Base-by-base conservation (phyloP, 2,113 vertebrate genomes). In the Planiliza haematocheilus region DNA sequence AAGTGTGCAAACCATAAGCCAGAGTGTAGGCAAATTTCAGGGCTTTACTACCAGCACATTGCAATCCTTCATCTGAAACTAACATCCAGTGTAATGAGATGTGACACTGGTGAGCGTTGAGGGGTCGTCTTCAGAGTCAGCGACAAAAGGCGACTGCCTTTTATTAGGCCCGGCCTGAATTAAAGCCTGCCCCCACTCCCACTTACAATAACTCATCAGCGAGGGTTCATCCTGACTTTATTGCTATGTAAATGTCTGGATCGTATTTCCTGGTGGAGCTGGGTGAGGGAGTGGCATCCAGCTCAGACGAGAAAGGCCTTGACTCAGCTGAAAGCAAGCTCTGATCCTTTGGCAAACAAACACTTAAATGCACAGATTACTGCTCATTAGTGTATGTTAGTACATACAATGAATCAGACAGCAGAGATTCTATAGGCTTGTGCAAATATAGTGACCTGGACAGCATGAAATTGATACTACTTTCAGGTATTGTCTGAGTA, bases 171-270 rank as follows among this genome's bases (percentile, higher is more conserved):
- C n/a, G 45, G 59, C 56, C 69, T 49, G 45, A 86, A 85, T 78
- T 87, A 84, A 88, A 86, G 72, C 65, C 67, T 24, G 49, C 81
- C 72, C n/a, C 74, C n/a, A 42, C 65, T 77, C 50, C 71, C 66
- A 75, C 81, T 70, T 67, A 67, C 16, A n/a, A 86, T 81, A 84
- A 87, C 70, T 90, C 80, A 77, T 70, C 82, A 63, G 68, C 83
- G 58, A 67, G 77, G 77, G 72, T 85, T 85, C 66, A 53, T 39
- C 43, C 66, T 34, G 71, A 83, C 81, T 89, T 89, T 90, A 92
- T 77, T 81, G 79, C 90, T 70, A 88, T 88, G 86, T 86, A 88
- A 90, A 92, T 89, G 88, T 70, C 62, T 53, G 66, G 67, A 56
- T 86, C 77, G 12, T 79, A 77, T 90, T 89, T 88, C 79, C 84